Percentiles rank a stretch among this genome's conserved stretches.
These are phyloP conservation scores for Himalopsyche anomala DNA, from an alignment of 2,888 invertebrate genomes.

Conservation along the genomic window DNA sequence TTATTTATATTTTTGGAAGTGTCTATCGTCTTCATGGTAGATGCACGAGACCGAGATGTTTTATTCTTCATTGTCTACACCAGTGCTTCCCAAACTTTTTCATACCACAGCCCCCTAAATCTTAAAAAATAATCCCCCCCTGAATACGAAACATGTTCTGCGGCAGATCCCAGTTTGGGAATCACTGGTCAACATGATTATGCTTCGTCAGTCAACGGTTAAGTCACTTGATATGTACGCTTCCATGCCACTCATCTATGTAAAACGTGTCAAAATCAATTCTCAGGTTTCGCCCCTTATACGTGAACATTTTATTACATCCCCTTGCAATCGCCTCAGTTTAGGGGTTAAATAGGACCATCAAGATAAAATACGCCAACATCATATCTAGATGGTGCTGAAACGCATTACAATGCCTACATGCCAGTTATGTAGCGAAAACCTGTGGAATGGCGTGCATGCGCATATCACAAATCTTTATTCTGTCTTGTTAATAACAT, in stretches of 20 bases:
- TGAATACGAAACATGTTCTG: no score
- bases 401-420: slow-evolving; percentile 4
- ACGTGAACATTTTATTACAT: slow-evolving; percentile 17
- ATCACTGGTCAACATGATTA: no score
- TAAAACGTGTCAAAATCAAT: slow-evolving; percentile 19
- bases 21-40: no score
- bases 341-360: slow-evolving; percentile 30
- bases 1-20: no score
- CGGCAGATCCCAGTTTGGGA: no score
- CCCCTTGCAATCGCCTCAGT: slow-evolving; percentile 8
- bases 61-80: no score
- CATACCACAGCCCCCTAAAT: no score
- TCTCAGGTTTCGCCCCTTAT: not conserved
- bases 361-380: slow-evolving; percentile 26
- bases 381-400: slow-evolving; percentile 1
- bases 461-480: slow-evolving; percentile 11
- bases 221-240: no score
- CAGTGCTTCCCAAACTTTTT: no score
- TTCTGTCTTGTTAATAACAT: slow-evolving; percentile 30
- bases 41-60: no score
- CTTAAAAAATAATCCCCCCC: no score
- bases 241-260: not conserved
- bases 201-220: no score
- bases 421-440: not conserved
- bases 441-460: slow-evolving; percentile 9